These are phyloP conservation scores for Atta texana DNA, from an alignment of 1,140 invertebrate genomes.

Conservation along the genomic window DNA sequence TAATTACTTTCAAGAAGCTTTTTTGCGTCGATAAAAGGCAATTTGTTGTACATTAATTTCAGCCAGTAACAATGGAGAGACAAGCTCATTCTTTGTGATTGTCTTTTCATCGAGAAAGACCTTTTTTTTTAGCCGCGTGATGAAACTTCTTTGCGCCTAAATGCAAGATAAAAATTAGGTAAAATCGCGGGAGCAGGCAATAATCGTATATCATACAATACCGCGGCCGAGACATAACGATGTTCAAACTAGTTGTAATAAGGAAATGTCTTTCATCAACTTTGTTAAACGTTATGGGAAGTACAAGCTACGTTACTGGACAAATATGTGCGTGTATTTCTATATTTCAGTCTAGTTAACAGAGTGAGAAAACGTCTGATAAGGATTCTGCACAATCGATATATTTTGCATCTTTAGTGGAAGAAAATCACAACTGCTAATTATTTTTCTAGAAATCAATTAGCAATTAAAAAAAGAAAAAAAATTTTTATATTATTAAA, in stretches of 20 bases:
- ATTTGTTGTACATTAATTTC: constrained; percentile 5
- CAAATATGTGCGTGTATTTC: constrained; percentile 49
- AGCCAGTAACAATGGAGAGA: not conserved
- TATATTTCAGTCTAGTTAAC: constrained; percentile 57
- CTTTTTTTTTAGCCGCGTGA: not conserved
- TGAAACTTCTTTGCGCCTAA: constrained; percentile 53
- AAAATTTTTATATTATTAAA: not conserved
- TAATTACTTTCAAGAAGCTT: constrained; percentile 1
- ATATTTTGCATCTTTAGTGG: constrained; percentile 48
- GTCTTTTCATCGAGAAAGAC: not conserved
- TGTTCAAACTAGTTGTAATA: constrained; percentile 77
- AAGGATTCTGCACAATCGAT: constrained; percentile 29
- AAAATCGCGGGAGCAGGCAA: constrained; percentile 55
- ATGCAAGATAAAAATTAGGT: constrained; percentile 59
- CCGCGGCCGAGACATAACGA: constrained; percentile 72
- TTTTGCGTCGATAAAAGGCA: not conserved
- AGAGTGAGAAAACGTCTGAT: constrained; percentile 46
- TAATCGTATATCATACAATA: constrained; percentile 65
- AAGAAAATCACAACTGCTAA: not conserved
- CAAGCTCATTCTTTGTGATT: not conserved
- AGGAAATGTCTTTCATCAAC: constrained; percentile 84
- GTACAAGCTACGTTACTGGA: constrained; percentile 77
- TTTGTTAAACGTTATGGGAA: constrained; percentile 80
- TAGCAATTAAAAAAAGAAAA: not conserved
- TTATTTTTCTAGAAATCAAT: constrained; percentile 34